Evolutionary conservation across 1,140 invertebrate genomes (phyloP).

Genomic region (Luehdorfia chinensis): DNA sequence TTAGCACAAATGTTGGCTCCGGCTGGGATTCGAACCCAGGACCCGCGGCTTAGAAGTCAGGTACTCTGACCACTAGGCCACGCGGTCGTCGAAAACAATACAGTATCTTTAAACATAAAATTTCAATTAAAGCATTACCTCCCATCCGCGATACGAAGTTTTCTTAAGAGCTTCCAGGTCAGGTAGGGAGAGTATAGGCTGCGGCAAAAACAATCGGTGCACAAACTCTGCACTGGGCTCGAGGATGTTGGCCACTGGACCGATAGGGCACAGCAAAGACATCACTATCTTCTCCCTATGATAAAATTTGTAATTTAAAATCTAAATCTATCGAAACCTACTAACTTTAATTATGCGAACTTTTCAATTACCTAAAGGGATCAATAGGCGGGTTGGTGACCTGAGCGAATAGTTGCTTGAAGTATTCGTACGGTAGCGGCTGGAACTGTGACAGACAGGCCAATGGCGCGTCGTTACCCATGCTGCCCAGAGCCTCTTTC

Average conservation of each 20-base stretch:
- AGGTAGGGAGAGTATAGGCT: conserved; percentile 95
- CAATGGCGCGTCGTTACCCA: conserved; percentile 99
- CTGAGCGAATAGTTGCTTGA: conserved; percentile 99
- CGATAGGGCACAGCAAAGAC: conserved; percentile 95
- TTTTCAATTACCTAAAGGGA: conserved; percentile 89
- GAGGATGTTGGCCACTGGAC: conserved; percentile 96
- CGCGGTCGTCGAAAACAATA: too few species aligned
- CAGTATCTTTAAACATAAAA: too few species aligned
- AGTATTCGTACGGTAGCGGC: conserved; percentile 97
- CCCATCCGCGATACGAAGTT: conserved; percentile 94
- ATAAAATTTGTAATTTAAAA: background rate
- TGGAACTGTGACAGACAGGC: conserved; percentile 97
- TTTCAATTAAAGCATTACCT: conserved; percentile 71
- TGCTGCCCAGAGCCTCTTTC: conserved; percentile 98
- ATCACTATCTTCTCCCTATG: conserved; percentile 97
- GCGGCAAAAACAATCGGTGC: conserved; percentile 93
- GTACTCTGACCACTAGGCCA: too few species aligned
- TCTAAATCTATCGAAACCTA: too few species aligned
- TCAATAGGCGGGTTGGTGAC: conserved; percentile 99
- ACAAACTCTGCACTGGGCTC: conserved; percentile 94
- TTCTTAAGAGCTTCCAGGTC: conserved; percentile 93
- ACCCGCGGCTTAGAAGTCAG: too few species aligned
- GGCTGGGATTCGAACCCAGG: too few species aligned
- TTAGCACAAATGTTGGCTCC: too few species aligned
- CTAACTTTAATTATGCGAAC: too few species aligned